Conservation (phyloP, 2,888 invertebrate genomes). For the Unio pictorum region DNA sequence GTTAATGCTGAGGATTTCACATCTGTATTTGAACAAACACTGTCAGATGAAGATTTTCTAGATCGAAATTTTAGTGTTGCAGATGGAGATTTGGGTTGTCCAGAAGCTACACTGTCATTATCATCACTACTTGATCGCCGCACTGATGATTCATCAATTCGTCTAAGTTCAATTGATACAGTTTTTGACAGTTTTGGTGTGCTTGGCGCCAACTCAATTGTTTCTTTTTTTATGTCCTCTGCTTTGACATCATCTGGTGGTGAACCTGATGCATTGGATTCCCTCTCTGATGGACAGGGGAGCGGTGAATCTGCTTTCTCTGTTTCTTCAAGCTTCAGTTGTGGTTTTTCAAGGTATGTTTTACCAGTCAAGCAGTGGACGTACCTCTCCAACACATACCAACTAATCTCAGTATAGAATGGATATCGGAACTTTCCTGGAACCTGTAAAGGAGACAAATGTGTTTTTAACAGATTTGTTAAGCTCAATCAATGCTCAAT, state of each 20-base stretch:
- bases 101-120: conserved; percentile 29
- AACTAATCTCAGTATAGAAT: conserved; percentile 97
- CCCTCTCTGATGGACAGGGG: conserved; percentile 19
- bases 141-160: conserved; percentile 48
- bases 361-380: conserved; percentile 86
- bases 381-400: conserved; percentile 96
- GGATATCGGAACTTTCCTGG: conserved; percentile 98
- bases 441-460: conserved; percentile 77
- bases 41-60: conserved; percentile 41
- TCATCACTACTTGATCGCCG: conserved; percentile 39
- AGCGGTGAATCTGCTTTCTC: conserved; percentile 20
- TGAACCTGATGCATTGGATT: conserved; percentile 30
- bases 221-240: too few relatives aligned
- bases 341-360: conserved; percentile 51
- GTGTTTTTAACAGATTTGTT: too few relatives aligned
- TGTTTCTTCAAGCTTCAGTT: conserved; percentile 30
- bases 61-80: conserved; percentile 21
- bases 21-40: conserved; percentile 34
- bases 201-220: too few relatives aligned
- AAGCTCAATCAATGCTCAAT: too few relatives aligned
- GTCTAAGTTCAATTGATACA: conserved; percentile 57
- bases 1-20: conserved; percentile 10
- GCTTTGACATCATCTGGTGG: conserved; percentile 23
- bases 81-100: conserved; percentile 28
- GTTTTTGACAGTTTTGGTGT: conserved; percentile 53